These are phyloP conservation scores for Phragmatobia fuliginosa DNA, from an alignment of 2,888 invertebrate genomes.

Conservation along the genomic window DNA sequence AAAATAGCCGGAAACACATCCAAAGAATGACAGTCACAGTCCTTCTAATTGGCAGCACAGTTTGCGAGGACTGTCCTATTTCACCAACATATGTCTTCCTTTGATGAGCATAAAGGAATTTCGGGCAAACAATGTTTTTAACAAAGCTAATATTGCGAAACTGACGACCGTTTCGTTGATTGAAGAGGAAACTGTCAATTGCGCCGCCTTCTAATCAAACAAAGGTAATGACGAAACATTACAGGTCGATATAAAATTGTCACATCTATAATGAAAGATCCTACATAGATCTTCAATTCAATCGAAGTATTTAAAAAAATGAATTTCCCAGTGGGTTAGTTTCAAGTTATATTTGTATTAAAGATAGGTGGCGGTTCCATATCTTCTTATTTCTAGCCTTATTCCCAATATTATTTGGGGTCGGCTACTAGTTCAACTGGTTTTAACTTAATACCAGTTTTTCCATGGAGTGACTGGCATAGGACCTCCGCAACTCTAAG, in stretches of 20 bases:
- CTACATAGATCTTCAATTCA: not conserved
- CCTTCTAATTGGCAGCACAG: constrained; percentile 8
- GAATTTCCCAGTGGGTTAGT: too few species aligned
- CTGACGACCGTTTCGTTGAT: not conserved
- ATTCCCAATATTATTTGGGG: too few species aligned
- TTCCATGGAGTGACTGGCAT: too few species aligned
- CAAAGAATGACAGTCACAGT: constrained; percentile 6
- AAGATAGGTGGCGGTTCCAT: too few species aligned
- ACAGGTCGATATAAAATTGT: not conserved
- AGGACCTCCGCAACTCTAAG: too few species aligned
- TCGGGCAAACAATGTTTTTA: constrained; percentile 13
- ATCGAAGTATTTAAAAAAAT: too few species aligned
- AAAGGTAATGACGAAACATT: constrained; percentile 20
- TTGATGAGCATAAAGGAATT: constrained; percentile 16
- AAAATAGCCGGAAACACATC: constrained; percentile 1
- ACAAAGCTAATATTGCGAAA: constrained; percentile 24
- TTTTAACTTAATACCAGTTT: too few species aligned
- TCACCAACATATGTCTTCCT: constrained; percentile 9
- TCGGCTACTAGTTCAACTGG: too few species aligned
- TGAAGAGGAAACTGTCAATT: constrained; percentile 20
- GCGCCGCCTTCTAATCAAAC: constrained; percentile 19
- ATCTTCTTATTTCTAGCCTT: too few species aligned
- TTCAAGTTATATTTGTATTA: too few species aligned
- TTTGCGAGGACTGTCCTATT: constrained; percentile 7
- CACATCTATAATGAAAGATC: not conserved